These are phyloP conservation scores for Archips xylosteana DNA, from an alignment of 2,888 invertebrate species.

Conservation along the genomic window DNA sequence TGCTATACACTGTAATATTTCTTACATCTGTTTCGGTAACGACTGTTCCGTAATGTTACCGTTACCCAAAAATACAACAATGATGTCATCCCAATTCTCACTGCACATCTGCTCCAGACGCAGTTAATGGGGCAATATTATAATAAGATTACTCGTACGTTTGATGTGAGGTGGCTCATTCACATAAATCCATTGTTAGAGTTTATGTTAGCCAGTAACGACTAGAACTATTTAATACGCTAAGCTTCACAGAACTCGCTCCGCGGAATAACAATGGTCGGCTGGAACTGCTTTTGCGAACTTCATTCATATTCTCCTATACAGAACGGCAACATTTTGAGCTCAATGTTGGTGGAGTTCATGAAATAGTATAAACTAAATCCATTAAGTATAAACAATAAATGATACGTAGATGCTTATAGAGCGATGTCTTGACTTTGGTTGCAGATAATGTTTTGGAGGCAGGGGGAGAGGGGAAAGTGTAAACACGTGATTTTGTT, in stretches of 20 bases:
- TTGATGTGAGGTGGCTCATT: conserved; percentile 7
- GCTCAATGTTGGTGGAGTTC: conserved; percentile 27
- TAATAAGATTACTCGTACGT: conserved; percentile 14
- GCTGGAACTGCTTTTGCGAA: conserved; percentile 38
- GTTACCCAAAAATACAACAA: background rate
- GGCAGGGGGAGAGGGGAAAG: no score
- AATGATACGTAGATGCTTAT: background rate
- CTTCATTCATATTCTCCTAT: conserved; percentile 45
- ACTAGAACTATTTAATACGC: conserved; percentile 32
- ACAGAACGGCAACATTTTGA: conserved; percentile 42
- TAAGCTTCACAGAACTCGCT: conserved; percentile 22
- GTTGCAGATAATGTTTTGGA: no score
- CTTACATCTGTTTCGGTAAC: background rate
- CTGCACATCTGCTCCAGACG: background rate
- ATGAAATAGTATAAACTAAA: background rate
- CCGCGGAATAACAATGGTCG: conserved; percentile 21
- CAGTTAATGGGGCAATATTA: conserved; percentile 5
- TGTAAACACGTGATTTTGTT: no score
- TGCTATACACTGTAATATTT: no score
- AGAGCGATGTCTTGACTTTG: no score
- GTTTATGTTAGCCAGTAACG: conserved; percentile 28
- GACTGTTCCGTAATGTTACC: background rate
- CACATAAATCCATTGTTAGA: conserved; percentile 28
- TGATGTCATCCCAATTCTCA: background rate
- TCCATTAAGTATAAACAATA: background rate